Conservation (phyloP, 2,888 invertebrate species). For the Standfussiana lucernea region DNA sequence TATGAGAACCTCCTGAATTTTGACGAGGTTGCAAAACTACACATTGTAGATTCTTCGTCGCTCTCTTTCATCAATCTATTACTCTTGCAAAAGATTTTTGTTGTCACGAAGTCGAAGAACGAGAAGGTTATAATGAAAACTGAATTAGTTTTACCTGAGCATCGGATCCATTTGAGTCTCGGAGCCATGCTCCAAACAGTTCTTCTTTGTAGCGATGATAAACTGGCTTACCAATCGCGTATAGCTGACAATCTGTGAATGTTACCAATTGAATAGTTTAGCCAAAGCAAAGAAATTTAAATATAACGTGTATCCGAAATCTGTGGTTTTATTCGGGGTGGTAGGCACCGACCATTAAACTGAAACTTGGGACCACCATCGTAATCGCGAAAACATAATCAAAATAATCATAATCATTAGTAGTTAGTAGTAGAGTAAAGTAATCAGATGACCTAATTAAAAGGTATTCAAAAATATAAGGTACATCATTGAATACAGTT, state of each 20-base stretch:
- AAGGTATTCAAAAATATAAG: too few relatives aligned
- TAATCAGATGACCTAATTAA: too few relatives aligned
- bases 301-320: neutral
- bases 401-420: too few relatives aligned
- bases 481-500: too few relatives aligned
- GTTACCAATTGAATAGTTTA: neutral
- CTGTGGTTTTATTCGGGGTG: neutral
- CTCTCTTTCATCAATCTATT: too few relatives aligned
- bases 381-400: neutral
- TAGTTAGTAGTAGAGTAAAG: too few relatives aligned
- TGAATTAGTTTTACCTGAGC: slow-evolving; percentile 75
- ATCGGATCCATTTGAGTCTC: slow-evolving; percentile 92
- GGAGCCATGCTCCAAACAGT: slow-evolving; percentile 96
- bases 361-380: neutral
- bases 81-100: too few relatives aligned
- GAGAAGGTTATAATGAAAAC: neutral
- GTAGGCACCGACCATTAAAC: neutral
- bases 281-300: neutral
- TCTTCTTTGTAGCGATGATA: slow-evolving; percentile 95
- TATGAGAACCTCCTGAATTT: too few relatives aligned
- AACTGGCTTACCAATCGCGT: slow-evolving; percentile 98
- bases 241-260: slow-evolving; percentile 95
- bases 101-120: neutral
- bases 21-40: too few relatives aligned
- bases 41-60: too few relatives aligned